Base-by-base conservation (phyloP, 2,797 vertebrate genomes). In the Alca torda region DNA sequence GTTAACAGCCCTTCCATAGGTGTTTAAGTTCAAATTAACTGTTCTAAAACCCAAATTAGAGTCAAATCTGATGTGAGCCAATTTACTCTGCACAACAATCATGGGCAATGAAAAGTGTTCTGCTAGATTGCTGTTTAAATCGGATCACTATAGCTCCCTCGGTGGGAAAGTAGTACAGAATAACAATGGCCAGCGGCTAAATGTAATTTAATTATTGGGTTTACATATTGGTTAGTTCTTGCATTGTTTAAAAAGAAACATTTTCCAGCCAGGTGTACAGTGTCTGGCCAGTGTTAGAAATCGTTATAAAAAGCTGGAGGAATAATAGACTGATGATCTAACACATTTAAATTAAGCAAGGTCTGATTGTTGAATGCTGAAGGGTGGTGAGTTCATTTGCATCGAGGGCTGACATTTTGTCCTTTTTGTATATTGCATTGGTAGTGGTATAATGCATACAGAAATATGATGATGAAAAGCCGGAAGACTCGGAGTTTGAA, bases 1-100 rank as follows among this genome's bases (percentile, higher is more conserved):
- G 87, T 89, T 96, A 94, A 93, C 92, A 91, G 91, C 83, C 73
- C 72, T 96, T 97, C 89, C 85, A 15, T 90, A 97, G 93, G 76
- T 95, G 89, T 91, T 97, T 97, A 97, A 93, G 74, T 96, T 97
- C 94, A 96, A 98, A 97, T 97, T 95, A 97, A 96, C 93, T 57
- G 69, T 96, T 89, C 94, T 97, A 84, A 98, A 97, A 93, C 86
- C 73, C 92, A 97, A 97, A 97, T 97, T 97, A 97, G 95, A 97
- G 86, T 97, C 90, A 97, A 96, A 96, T 95, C 81, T 93, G 94
- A 97, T 96, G 67, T 75, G 81, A 97, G 84, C 74, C 95, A 91
- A 89, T 98, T 97, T 97, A 76, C 69, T 83, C 45, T 84, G 91
- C 89, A 37, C 72, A 96, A 88, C 87, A 95, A 37, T 97, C 86